phyloP scores from a whole-genome alignment of 1,140 invertebrate genomes.

The Eueides isabella region DNA sequence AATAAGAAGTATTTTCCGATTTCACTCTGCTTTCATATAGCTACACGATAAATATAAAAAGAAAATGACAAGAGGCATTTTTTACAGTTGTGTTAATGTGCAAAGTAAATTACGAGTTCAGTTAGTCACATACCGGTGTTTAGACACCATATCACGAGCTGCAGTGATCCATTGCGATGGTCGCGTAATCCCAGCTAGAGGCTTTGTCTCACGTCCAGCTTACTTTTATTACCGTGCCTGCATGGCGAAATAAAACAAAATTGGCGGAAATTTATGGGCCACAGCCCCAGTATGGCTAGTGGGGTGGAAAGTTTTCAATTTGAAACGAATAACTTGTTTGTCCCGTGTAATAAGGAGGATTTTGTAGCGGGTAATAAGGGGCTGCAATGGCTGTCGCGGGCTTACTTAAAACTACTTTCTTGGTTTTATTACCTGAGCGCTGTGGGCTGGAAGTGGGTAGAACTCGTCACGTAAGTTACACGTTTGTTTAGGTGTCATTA shows the following conservation, averaged over 20 bases:
- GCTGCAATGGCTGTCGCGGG: constrained; percentile 73
- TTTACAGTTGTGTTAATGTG: constrained; percentile 17
- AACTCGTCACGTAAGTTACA: constrained; percentile 58
- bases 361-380: constrained; percentile 77
- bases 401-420: constrained; percentile 80
- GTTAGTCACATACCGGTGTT: constrained; percentile 70
- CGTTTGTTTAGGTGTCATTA: constrained; percentile 49
- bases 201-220: constrained; percentile 80
- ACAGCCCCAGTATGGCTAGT: constrained; percentile 74
- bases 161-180: constrained; percentile 77
- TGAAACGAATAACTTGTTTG: constrained; percentile 81
- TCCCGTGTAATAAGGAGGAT: constrained; percentile 78
- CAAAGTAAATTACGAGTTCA: constrained; percentile 44
- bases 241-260: constrained; percentile 81
- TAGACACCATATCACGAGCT: constrained; percentile 71
- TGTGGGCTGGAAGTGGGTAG: constrained; percentile 60
- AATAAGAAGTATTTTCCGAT: background rate
- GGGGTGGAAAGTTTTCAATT: constrained; percentile 82
- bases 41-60: background rate
- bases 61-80: background rate
- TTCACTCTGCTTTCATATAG: background rate
- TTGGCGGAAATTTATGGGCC: constrained; percentile 80
- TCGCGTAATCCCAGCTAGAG: constrained; percentile 73
- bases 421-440: constrained; percentile 77
- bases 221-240: constrained; percentile 81